phyloP scores from a whole-genome alignment of 2,888 invertebrate species.

The Amorpha juglandis region DNA sequence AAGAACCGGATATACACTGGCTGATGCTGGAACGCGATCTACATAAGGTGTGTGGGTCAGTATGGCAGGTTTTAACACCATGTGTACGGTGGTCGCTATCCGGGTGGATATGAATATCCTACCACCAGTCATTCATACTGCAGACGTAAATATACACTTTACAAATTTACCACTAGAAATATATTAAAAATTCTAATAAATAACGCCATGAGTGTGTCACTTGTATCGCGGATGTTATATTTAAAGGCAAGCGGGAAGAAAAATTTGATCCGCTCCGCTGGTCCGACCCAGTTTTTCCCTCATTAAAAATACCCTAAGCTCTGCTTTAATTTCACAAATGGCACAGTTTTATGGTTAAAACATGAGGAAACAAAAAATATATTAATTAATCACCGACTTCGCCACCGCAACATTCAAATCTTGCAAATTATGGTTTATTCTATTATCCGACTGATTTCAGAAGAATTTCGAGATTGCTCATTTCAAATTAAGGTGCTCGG shows the following conservation, averaged over 20 bases:
- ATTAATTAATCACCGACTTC: slow-evolving; percentile 26
- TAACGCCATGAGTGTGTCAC: not conserved
- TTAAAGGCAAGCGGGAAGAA: slow-evolving; percentile 44
- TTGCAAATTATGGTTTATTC: slow-evolving; percentile 17
- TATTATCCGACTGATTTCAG: slow-evolving; percentile 6
- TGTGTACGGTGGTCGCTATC: too few species aligned
- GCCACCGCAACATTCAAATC: slow-evolving; percentile 5
- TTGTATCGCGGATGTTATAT: slow-evolving; percentile 21
- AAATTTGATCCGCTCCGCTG: slow-evolving; percentile 50
- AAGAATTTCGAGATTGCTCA: slow-evolving; percentile 11
- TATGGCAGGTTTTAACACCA: too few species aligned
- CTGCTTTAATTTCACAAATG: slow-evolving; percentile 53
- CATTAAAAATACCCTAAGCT: slow-evolving; percentile 50
- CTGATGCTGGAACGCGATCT: too few species aligned
- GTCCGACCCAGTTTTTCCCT: slow-evolving; percentile 50
- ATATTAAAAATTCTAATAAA: not conserved
- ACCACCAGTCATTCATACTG: too few species aligned
- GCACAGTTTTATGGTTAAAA: slow-evolving; percentile 33
- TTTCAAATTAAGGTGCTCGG: slow-evolving; percentile 1
- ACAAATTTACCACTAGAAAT: too few species aligned
- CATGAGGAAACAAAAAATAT: slow-evolving; percentile 29
- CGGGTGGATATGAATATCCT: too few species aligned
- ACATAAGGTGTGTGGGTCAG: too few species aligned
- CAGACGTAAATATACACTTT: too few species aligned
- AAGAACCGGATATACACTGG: too few species aligned